Evolutionary conservation across 2,113 vertebrate species (phyloP).

Genomic region (Notarius quadriscutis): DNA sequence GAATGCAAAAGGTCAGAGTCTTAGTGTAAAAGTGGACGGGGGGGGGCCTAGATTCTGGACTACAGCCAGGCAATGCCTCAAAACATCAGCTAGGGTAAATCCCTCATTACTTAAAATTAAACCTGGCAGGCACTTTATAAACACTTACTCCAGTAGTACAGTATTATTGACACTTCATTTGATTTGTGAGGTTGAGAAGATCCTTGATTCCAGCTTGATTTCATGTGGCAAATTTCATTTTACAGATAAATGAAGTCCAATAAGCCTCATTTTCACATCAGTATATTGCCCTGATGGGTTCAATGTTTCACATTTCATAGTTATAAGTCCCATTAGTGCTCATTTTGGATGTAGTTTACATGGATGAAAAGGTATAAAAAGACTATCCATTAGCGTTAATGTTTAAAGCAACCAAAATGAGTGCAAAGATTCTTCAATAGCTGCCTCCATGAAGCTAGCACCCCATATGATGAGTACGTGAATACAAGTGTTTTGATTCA

Average conservation of each 20-base stretch:
- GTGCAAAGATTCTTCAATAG: background rate
- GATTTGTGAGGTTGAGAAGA: background rate
- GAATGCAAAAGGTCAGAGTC: background rate
- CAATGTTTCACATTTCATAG: background rate
- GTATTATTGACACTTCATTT: background rate
- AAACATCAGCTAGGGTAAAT: background rate
- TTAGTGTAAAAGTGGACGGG: background rate
- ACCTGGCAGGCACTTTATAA: background rate
- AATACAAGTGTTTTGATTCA: no score
- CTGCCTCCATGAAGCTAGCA: no score
- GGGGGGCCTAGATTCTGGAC: background rate
- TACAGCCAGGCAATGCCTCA: background rate
- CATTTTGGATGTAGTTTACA: background rate
- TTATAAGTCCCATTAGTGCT: background rate
- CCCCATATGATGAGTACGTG: no score
- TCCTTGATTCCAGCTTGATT: background rate
- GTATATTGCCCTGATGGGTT: background rate
- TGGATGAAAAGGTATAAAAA: background rate
- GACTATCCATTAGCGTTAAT: background rate
- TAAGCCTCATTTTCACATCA: background rate
- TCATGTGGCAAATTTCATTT: background rate
- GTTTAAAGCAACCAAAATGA: background rate
- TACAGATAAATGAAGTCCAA: background rate
- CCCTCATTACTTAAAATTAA: background rate
- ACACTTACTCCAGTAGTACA: background rate